Evolutionary conservation across 2,113 vertebrate species (phyloP), one percentile per base, ranked within the genome.

Genomic region (Ivindomyrus marchei): DNA sequence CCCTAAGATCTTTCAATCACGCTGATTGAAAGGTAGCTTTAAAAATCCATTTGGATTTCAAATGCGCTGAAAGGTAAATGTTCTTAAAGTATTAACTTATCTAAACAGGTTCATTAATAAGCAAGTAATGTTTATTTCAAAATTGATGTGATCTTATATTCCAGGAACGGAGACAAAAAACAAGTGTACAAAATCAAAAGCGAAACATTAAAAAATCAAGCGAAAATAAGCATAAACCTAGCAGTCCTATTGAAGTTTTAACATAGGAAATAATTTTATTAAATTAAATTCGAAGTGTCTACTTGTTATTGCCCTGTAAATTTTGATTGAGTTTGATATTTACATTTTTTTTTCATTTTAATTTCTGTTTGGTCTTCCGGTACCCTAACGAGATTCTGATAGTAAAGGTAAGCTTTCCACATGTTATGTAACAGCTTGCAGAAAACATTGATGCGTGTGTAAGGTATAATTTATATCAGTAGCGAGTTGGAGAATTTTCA

Each of bases 31-130:
- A 92, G 88, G 86, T 90, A 42, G 74, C n/a, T 80, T 80, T 80
- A 80, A 42, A 80, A 39, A 91, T 89, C 84, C 88, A 91, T 93
- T 92, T 91, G 91, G 92, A 92, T 92, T 93, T 89, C 91, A 91
- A 93, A 95, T 93, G 94, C 92, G 92, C 92, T 92, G 92, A 90
- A 92, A 92, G 86, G 87, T 93, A 94, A 95, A 95, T 94, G 94
- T 94, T 95, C 94, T 95, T 95, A 95, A 93, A 92, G 93, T 94
- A 91, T 94, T 94, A 95, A 92, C 94, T 93, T 92, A 93, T 92
- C 93, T 91, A 92, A 93, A 92, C 91, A 92, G 94, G 89, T 93
- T 94, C 94, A 95, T 94, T 94, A 93, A 95, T 94, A 94, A 94
- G 94, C 93, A 94, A 93, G 50, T 89, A 90, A 92, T 93, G 91